Evolutionary conservation across 2,888 invertebrate species (phyloP).

Genomic region (Troides aeacus): DNA sequence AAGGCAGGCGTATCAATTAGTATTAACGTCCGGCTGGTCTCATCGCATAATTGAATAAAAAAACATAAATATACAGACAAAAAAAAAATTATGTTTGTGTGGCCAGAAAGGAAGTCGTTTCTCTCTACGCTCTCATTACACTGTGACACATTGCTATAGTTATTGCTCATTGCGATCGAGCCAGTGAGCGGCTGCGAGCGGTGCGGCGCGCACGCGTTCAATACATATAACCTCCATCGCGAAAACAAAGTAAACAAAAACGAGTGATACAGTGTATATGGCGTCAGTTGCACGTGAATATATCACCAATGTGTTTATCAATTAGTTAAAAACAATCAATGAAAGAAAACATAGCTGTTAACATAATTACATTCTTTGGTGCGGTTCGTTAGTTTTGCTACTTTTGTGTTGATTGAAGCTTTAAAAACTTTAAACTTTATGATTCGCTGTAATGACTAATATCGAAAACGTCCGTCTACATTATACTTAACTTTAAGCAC

Average conservation of each 20-base stretch:
- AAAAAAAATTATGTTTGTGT: neutral
- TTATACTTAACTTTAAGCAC: too few relatives aligned
- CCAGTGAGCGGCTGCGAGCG: constrained; percentile 30
- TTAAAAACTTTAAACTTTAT: neutral
- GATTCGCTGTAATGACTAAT: neutral
- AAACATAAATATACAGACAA: too few relatives aligned
- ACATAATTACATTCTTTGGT: neutral
- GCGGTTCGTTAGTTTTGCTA: neutral
- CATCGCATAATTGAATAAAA: too few relatives aligned
- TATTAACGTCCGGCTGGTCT: too few relatives aligned
- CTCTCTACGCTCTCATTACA: constrained; percentile 8
- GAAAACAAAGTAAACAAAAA: constrained; percentile 34
- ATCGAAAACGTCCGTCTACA: neutral
- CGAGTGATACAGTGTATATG: constrained; percentile 31
- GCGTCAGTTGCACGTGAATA: neutral
- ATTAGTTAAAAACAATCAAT: neutral
- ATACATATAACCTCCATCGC: constrained; percentile 28
- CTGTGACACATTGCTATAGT: constrained; percentile 12
- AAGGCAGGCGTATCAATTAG: too few relatives aligned
- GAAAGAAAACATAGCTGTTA: neutral
- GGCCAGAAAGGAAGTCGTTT: neutral
- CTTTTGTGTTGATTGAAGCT: neutral
- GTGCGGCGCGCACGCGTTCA: constrained; percentile 15
- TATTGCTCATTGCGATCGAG: constrained; percentile 14
- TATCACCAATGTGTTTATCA: neutral